Conservation (phyloP, 2,797 vertebrate species). For the Coccyzus lansbergi region DNA sequence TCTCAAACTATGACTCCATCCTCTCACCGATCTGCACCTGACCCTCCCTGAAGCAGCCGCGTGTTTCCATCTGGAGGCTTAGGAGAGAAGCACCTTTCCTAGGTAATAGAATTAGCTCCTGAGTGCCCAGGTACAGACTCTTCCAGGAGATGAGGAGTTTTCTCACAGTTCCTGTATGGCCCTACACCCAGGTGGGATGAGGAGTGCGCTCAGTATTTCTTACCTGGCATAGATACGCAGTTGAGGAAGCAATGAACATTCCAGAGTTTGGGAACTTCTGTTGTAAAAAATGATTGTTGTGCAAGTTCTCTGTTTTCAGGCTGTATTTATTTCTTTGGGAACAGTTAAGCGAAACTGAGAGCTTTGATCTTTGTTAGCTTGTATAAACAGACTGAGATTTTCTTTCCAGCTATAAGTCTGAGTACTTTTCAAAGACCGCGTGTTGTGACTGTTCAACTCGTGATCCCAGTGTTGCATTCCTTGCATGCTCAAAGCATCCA, state of each 20-base stretch:
- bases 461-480: not conserved
- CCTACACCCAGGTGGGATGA: not conserved
- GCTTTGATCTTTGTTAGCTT: slow-evolving; percentile 41
- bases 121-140: slow-evolving; percentile 3
- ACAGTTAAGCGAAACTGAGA: slow-evolving; percentile 38
- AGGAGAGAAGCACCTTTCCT: slow-evolving; percentile 56
- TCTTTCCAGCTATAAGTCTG: not conserved
- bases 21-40: slow-evolving; percentile 30
- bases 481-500: not conserved
- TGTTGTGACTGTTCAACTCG: not conserved
- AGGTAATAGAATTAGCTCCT: slow-evolving; percentile 41
- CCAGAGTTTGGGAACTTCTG: not conserved
- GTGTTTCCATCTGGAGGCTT: slow-evolving; percentile 44
- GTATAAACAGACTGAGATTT: slow-evolving; percentile 23
- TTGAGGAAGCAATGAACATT: not conserved
- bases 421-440: not conserved
- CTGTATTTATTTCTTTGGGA: slow-evolving; percentile 26
- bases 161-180: slow-evolving; percentile 16
- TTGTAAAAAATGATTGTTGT: not conserved
- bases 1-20: slow-evolving; percentile 52
- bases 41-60: slow-evolving; percentile 12
- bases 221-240: not conserved
- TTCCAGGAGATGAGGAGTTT: slow-evolving; percentile 35
- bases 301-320: slow-evolving; percentile 11
- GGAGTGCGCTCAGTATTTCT: not conserved